Evolutionary conservation across 2,797 vertebrate species (phyloP).

Genomic region (Poecilia velifera): DNA sequence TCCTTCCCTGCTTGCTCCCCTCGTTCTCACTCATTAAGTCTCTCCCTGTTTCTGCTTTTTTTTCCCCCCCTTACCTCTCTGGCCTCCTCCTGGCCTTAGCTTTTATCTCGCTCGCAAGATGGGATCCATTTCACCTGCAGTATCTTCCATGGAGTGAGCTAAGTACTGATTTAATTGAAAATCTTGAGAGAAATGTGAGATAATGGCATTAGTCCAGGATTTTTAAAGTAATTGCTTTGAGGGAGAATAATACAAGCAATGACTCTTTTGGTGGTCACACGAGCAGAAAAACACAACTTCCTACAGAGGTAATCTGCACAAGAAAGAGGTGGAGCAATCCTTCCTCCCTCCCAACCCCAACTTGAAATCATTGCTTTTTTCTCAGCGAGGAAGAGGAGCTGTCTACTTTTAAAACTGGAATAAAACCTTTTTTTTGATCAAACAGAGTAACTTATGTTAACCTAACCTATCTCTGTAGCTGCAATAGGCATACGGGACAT

Average conservation of each 20-base stretch:
- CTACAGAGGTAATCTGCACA: constrained; percentile 10
- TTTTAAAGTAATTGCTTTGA: constrained; percentile 67
- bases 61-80: constrained; percentile 48
- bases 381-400: not conserved
- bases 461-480: not conserved
- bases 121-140: constrained; percentile 60
- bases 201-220: constrained; percentile 66
- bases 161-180: constrained; percentile 72
- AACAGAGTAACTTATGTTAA: not conserved
- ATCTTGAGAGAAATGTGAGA: constrained; percentile 57
- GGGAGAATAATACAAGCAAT: constrained; percentile 29
- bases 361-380: constrained; percentile 44
- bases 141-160: constrained; percentile 52
- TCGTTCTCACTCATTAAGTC: constrained; percentile 60
- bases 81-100: constrained; percentile 55
- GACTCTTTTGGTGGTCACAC: constrained; percentile 42
- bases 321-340: constrained; percentile 8
- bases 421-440: no score
- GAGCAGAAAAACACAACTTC: constrained; percentile 49
- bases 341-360: constrained; percentile 2
- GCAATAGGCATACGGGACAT: not conserved
- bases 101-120: constrained; percentile 65
- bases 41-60: constrained; percentile 47
- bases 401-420: not conserved
- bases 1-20: constrained; percentile 25